Evolutionary conservation across 2,797 vertebrate genomes (phyloP).

Genomic region (Heliangelus exortis): DNA sequence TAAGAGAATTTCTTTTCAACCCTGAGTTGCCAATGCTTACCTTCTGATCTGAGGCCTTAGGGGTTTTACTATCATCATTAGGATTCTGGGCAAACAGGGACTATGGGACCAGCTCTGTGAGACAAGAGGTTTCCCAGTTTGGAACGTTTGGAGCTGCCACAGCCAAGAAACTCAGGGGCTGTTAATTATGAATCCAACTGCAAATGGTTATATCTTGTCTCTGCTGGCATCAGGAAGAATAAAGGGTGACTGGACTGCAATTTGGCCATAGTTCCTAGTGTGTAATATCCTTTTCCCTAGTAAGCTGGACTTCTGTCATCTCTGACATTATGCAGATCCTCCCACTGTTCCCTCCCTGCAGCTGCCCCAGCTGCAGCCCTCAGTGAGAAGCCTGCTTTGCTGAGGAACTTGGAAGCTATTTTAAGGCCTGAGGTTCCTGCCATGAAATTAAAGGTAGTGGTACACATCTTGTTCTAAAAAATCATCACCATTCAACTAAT

Average conservation of each 20-base stretch:
- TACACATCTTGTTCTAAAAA: conserved; percentile 51
- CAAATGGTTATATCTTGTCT: neutral
- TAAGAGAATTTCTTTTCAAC: neutral
- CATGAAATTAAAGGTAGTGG: conserved; percentile 43
- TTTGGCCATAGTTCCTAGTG: neutral
- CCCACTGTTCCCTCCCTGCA: neutral
- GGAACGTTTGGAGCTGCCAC: neutral
- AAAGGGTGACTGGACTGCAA: neutral
- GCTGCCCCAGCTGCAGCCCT: neutral
- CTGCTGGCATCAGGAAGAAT: neutral
- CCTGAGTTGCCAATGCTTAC: neutral
- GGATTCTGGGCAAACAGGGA: neutral
- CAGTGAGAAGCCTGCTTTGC: neutral
- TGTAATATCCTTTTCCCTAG: neutral
- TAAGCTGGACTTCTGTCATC: neutral
- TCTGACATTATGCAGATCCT: neutral
- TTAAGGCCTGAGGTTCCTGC: conserved; percentile 11
- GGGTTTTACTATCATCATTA: neutral
- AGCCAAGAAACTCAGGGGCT: neutral
- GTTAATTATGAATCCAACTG: neutral
- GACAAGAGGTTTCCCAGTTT: neutral
- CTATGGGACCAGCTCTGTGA: neutral
- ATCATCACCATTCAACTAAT: conserved; percentile 49
- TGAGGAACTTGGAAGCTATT: conserved; percentile 33
- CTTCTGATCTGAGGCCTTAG: neutral